Evolutionary conservation across 2,888 invertebrate species (phyloP).

Genomic region (Drosophila emarginata): DNA sequence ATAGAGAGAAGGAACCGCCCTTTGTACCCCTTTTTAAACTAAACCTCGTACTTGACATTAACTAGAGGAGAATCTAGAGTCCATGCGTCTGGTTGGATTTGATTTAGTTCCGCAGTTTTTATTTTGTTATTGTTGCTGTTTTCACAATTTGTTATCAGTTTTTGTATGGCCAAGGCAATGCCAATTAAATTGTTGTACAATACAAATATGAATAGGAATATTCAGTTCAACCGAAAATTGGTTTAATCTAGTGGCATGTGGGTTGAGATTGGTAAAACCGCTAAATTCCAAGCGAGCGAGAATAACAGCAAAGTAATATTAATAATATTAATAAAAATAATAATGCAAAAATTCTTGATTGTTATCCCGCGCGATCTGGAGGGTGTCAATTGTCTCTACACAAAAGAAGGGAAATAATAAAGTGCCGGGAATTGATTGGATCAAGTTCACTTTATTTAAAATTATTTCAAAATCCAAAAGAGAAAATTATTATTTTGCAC

Average conservation of each 20-base stretch:
- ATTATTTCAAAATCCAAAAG: neutral
- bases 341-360: conserved; percentile 1
- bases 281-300: conserved; percentile 19
- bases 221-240: conserved; percentile 40
- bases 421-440: neutral
- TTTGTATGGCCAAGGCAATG: conserved; percentile 30
- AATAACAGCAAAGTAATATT: conserved; percentile 6
- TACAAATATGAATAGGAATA: conserved; percentile 18
- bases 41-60: conserved; percentile 39
- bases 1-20: neutral
- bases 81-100: conserved; percentile 28
- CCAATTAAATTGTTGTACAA: conserved; percentile 40
- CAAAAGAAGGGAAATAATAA: neutral
- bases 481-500: neutral
- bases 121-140: conserved; percentile 28
- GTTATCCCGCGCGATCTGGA: neutral
- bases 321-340: conserved; percentile 7
- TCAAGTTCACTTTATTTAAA: neutral
- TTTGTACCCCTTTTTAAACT: conserved; percentile 9
- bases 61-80: conserved; percentile 28
- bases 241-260: conserved; percentile 61
- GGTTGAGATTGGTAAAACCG: conserved; percentile 44
- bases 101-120: conserved; percentile 42
- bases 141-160: conserved; percentile 19
- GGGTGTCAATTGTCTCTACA: neutral